These are phyloP conservation scores for Parelbella ahira DNA, from an alignment of 2,888 invertebrate genomes.

Conservation along the genomic window DNA sequence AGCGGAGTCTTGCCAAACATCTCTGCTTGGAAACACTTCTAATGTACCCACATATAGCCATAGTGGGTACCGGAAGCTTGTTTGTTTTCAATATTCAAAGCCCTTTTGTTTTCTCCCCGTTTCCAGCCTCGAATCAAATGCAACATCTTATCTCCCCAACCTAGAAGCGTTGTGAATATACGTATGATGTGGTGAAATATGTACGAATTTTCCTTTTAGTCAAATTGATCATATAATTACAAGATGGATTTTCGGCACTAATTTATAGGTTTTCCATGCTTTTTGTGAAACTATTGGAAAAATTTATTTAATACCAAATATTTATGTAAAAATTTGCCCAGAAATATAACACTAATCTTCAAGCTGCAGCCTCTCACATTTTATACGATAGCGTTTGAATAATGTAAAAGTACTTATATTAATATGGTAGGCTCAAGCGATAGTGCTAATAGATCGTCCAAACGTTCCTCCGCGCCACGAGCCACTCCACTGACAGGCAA, in stretches of 20 bases:
- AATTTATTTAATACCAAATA: too few species aligned
- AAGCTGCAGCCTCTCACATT: too few species aligned
- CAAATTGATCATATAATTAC: too few species aligned
- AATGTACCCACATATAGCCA: not conserved
- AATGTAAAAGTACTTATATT: too few species aligned
- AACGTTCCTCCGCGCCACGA: conserved; percentile 35
- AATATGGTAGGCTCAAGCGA: not conserved
- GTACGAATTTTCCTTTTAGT: too few species aligned
- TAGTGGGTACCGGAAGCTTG: conserved; percentile 11
- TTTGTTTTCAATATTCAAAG: conserved; percentile 25
- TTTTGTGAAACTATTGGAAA: too few species aligned
- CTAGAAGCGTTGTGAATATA: not conserved
- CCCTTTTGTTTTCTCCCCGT: conserved; percentile 15
- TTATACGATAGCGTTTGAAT: too few species aligned
- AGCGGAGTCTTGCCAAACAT: conserved; percentile 25
- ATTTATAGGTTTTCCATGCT: too few species aligned
- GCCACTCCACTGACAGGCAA: conserved; percentile 51
- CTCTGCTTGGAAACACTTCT: conserved; percentile 11
- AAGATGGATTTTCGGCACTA: too few species aligned
- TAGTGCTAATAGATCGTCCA: conserved; percentile 13
- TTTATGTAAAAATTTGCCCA: too few species aligned
- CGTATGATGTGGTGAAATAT: too few species aligned
- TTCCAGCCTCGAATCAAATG: conserved; percentile 2
- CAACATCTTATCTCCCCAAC: conserved; percentile 3
- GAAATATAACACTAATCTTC: too few species aligned